Evolutionary conservation across 2,113 vertebrate species (phyloP).

Genomic region (Nothobranchius kuhntae): DNA sequence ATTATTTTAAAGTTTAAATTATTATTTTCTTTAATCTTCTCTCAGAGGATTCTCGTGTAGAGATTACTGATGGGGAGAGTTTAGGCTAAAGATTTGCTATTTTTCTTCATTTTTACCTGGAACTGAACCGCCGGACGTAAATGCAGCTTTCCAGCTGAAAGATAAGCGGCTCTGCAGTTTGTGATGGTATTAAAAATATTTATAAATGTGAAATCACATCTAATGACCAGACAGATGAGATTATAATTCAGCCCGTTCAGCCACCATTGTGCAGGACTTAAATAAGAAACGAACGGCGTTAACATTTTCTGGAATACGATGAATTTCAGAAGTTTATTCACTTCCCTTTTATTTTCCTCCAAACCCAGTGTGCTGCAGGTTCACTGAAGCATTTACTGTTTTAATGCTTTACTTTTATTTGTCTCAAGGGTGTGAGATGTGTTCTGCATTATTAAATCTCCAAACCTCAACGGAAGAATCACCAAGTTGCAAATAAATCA

Average conservation of each 20-base stretch:
- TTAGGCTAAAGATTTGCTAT: neutral
- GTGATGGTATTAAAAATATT: constrained; percentile 4
- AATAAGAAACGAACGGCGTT: constrained; percentile 27
- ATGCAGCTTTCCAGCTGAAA: constrained; percentile 15
- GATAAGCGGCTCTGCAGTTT: constrained; percentile 26
- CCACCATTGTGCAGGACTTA: constrained; percentile 43
- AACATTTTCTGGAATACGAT: constrained; percentile 27
- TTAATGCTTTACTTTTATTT: no score
- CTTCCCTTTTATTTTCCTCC: constrained; percentile 30
- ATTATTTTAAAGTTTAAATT: constrained; percentile 34
- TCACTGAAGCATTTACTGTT: no score
- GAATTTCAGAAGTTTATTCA: constrained; percentile 50
- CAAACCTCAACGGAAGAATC: no score
- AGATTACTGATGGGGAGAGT: constrained; percentile 46
- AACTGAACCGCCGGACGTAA: neutral
- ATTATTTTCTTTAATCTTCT: constrained; percentile 28
- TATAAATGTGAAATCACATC: constrained; percentile 30
- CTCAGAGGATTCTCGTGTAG: constrained; percentile 51
- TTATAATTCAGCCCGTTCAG: constrained; percentile 30
- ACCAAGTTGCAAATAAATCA: neutral
- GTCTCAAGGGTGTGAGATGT: no score
- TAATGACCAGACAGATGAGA: constrained; percentile 45
- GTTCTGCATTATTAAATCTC: no score
- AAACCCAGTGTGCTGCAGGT: neutral
- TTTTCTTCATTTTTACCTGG: constrained; percentile 3